Base-by-base conservation (phyloP, 1,140 invertebrate genomes). In the Euschistus heros region DNA sequence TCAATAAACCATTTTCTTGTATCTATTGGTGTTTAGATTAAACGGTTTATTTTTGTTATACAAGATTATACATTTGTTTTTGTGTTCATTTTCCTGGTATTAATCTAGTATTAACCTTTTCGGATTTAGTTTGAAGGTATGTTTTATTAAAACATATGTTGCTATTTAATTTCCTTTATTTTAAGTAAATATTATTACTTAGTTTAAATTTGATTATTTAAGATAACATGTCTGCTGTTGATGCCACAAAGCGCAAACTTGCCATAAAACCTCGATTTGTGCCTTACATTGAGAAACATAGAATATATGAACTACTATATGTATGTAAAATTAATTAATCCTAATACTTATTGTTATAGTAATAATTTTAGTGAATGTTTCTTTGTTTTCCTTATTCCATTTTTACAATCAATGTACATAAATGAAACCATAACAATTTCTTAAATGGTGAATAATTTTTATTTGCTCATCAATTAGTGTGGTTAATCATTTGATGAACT, bases 241-340 rank as follows among this genome's bases (percentile, higher is more conserved):
- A 75, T 69, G 69, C 70, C 5, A 72, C 69, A 14, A 75, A 73
- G 69, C 68, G 71, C 64, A 72, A 73, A 27, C 65, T 75, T 18
- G 70, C 47, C 15, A 72, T 78, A 55, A 75, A 76, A 7, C 65
- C 74, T 13, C 71, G 70, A 71, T 78, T 79, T 62, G 66, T 77
- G 33, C 75, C 78, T 13, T 81, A 80, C 65, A 69, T 81, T 64
- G 79, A 81, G 66, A 80, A 79, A 66, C 76, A 81, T 69, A 72
- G 75, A 65, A 77, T 81, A 68, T 77, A 77, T 50, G 78, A 80
- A 73, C 69, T 81, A 10, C 80, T 80, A 70, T 73, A 79, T 63
- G 77, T 78, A 64, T 69, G 66, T 69, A 60, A 30, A 62, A 64
- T 22, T 30, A 65, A 60, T 50, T 60, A 18, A 59, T 14, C 5